Conservation (phyloP, 2,888 invertebrate genomes). For the Meiosimyza decipiens region DNA sequence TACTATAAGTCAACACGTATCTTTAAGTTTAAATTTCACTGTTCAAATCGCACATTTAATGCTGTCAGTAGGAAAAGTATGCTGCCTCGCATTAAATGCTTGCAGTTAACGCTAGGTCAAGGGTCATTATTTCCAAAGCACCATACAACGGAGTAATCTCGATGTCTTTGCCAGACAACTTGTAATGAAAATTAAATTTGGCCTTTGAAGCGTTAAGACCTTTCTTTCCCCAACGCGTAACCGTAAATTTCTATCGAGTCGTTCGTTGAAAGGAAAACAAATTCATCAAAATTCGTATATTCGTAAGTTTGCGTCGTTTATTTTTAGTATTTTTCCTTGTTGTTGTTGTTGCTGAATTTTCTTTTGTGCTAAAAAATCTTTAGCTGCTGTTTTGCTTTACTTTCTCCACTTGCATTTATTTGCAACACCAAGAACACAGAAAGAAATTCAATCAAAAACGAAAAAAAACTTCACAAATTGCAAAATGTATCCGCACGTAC, state of each 20-base stretch:
- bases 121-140: no score
- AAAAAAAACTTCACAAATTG: constrained; percentile 4
- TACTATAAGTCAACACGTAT: no score
- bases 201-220: neutral
- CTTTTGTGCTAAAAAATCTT: constrained; percentile 10
- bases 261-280: no score
- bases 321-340: constrained; percentile 10
- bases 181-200: no score
- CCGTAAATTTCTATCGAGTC: constrained; percentile 4
- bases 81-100: no score
- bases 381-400: neutral
- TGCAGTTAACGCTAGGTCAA: no score
- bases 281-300: constrained; percentile 13
- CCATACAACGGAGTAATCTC: no score
- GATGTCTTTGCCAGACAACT: no score
- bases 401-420: constrained; percentile 9
- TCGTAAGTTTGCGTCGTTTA: constrained; percentile 3
- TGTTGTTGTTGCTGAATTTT: constrained; percentile 22
- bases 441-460: neutral
- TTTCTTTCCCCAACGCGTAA: neutral
- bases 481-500: constrained; percentile 24
- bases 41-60: no score
- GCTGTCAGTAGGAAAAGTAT: no score
- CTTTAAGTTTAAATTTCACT: no score
- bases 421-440: neutral